Evolutionary conservation across 2,888 invertebrate genomes (phyloP).

Genomic region (Dexiosoma caninum): DNA sequence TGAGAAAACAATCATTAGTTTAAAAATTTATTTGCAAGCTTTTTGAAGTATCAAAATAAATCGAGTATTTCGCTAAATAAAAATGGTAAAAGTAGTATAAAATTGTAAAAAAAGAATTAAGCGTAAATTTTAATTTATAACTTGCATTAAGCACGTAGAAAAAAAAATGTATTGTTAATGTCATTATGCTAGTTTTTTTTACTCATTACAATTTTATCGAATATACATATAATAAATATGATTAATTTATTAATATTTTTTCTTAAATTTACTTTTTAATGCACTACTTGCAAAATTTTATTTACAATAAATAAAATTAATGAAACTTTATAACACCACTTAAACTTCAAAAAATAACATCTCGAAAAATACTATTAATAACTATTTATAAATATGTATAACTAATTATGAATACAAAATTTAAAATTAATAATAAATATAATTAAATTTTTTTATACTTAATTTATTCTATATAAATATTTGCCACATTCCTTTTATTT

Average conservation of each 20-base stretch:
- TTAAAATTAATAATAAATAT: slow-evolving; percentile 58
- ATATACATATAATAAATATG: slow-evolving; percentile 5
- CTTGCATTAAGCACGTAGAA: slow-evolving; percentile 10
- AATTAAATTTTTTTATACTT: not conserved
- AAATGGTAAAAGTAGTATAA: slow-evolving; percentile 17
- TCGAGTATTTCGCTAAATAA: slow-evolving; percentile 23
- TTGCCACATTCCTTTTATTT: slow-evolving; percentile 65
- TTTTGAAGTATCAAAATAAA: not conserved
- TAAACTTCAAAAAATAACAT: slow-evolving; percentile 25
- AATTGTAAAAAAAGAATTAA: slow-evolving; percentile 9
- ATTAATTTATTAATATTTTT: slow-evolving; percentile 19
- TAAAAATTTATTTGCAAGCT: slow-evolving; percentile 29
- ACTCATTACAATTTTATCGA: slow-evolving; percentile 4
- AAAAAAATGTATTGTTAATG: slow-evolving; percentile 33
- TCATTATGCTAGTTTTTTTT: slow-evolving; percentile 41
- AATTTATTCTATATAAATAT: not conserved
- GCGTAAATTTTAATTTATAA: slow-evolving; percentile 2
- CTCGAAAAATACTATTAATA: slow-evolving; percentile 30
- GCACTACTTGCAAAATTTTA: slow-evolving; percentile 38
- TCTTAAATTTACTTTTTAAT: slow-evolving; percentile 19
- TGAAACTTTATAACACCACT: slow-evolving; percentile 54
- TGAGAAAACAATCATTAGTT: slow-evolving; percentile 58
- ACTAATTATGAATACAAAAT: slow-evolving; percentile 42
- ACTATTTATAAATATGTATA: slow-evolving; percentile 15
- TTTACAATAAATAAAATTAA: slow-evolving; percentile 13